Base-by-base conservation (phyloP, 2,888 invertebrate species). In the Rambutsinella grinnellia region DNA sequence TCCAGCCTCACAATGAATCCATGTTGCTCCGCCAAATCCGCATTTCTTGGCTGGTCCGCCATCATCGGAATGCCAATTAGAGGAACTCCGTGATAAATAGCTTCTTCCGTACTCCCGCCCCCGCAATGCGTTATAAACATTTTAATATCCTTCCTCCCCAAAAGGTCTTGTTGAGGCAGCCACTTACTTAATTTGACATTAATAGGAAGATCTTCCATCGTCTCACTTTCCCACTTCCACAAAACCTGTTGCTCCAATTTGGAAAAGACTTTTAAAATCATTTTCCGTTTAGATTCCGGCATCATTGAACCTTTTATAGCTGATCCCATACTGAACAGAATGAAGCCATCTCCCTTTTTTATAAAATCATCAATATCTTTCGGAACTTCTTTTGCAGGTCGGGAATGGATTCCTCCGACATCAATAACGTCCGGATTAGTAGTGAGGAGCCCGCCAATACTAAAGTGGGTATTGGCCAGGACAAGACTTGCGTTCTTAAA, bases 41-140 rank as follows among this genome's bases (percentile, higher is more conserved):
- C 57, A 36, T 75, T 75, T 49, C 24, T 13, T 2, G 27, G 26
- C 36, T 75, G 75, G 23, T 75, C 75, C 10, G 10, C 51, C 21
- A 65, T 19, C 68, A 69, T 69, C 1, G 68, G 68, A 44, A 69
- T 19, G 3, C 65, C 65, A 6, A 54, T 15, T 19, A 72, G 6
- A 26, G 53, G 92, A 8, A 92, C 90, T 3, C 91, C 92, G 78
- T 90, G 90, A 81, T 90, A 89, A 1, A 90, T 89, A 0, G 91
- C 90, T 85, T 93, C 93, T 0, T 91, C 90, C 28, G 90, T 86
- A 65, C 93, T 92, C 83, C 93, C 88, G 84, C 93, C 89, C 0
- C 93, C 94, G 0, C 91, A 93, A 85, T 94, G 93, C 0, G 91
- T 91, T 81, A 93, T 88, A 84, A 92, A 93, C 0, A 90, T 90